Conservation (phyloP, 1,140 invertebrate genomes). For the Brachionus koreanus region DNA sequence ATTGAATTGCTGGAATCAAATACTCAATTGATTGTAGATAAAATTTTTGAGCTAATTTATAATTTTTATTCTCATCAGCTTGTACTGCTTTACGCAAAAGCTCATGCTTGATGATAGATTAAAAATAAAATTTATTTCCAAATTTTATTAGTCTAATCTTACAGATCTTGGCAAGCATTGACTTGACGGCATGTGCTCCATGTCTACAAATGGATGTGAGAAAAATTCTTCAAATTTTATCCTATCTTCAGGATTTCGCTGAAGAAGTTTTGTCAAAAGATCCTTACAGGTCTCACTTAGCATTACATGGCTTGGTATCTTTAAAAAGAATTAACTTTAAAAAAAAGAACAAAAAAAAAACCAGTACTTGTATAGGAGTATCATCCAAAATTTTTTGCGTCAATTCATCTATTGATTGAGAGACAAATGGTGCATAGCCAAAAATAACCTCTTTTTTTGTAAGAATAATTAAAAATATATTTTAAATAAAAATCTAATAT, state of each 20-base stretch:
- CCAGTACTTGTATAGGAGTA: slow-evolving; percentile 67
- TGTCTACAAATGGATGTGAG: slow-evolving; percentile 74
- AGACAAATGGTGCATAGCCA: slow-evolving; percentile 77
- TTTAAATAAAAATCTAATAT: too few species aligned
- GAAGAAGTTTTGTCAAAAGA: slow-evolving; percentile 67
- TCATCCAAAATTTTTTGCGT: slow-evolving; percentile 69
- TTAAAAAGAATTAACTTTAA: slow-evolving; percentile 47
- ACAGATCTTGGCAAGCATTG: slow-evolving; percentile 68
- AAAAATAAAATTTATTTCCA: not conserved
- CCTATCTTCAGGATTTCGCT: slow-evolving; percentile 66
- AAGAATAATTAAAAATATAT: not conserved
- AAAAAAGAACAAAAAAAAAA: slow-evolving; percentile 43
- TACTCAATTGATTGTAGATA: slow-evolving; percentile 70
- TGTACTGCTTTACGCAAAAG: slow-evolving; percentile 66
- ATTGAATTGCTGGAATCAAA: slow-evolving; percentile 68
- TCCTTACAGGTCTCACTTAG: slow-evolving; percentile 70
- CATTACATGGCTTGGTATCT: slow-evolving; percentile 66
- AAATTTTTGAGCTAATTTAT: slow-evolving; percentile 65
- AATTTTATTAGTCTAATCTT: slow-evolving; percentile 49
- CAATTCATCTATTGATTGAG: slow-evolving; percentile 69
- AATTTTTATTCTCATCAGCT: slow-evolving; percentile 63
- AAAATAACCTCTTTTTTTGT: slow-evolving; percentile 74
- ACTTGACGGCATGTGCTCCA: slow-evolving; percentile 71
- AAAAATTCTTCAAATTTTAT: slow-evolving; percentile 81
- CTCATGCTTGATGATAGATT: slow-evolving; percentile 48